A percentile compares a stretch with the other conserved stretches of the same genome.
These are phyloP conservation scores for Rallus crepitans DNA, from an alignment of 2,797 vertebrate species.

Conservation along the genomic window DNA sequence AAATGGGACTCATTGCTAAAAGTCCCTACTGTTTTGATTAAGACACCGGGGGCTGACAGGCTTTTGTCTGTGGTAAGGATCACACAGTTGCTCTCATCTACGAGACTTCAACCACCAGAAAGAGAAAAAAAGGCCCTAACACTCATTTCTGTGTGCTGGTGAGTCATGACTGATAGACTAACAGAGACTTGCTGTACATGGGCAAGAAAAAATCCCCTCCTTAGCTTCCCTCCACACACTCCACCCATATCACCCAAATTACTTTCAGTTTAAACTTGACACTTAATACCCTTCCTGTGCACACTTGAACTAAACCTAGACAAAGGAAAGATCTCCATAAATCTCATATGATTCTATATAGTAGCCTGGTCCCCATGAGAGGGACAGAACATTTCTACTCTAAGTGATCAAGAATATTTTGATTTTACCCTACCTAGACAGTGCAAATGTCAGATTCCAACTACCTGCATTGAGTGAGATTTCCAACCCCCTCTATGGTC, in stretches of 20 bases:
- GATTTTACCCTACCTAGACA: background rate
- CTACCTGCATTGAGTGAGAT: background rate
- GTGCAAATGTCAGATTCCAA: background rate
- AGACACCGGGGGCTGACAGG: background rate
- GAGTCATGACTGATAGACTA: background rate
- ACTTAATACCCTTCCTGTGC: background rate
- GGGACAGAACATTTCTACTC: background rate
- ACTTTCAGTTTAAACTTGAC: background rate
- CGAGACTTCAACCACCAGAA: background rate
- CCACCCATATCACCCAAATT: background rate
- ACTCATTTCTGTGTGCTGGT: background rate
- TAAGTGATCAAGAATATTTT: background rate
- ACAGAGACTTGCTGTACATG: background rate
- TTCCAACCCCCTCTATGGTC: background rate
- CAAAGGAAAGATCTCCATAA: background rate
- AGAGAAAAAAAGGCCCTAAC: background rate
- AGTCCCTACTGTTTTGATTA: conserved; percentile 24
- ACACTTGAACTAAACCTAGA: background rate
- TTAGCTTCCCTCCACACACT: background rate
- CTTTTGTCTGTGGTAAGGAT: background rate
- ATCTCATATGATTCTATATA: background rate
- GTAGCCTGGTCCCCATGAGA: background rate
- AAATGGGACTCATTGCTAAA: background rate
- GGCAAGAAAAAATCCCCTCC: background rate
- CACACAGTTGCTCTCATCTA: background rate